phyloP scores from a whole-genome alignment of 2,888 invertebrate species.

The Leucozona laternaria region DNA sequence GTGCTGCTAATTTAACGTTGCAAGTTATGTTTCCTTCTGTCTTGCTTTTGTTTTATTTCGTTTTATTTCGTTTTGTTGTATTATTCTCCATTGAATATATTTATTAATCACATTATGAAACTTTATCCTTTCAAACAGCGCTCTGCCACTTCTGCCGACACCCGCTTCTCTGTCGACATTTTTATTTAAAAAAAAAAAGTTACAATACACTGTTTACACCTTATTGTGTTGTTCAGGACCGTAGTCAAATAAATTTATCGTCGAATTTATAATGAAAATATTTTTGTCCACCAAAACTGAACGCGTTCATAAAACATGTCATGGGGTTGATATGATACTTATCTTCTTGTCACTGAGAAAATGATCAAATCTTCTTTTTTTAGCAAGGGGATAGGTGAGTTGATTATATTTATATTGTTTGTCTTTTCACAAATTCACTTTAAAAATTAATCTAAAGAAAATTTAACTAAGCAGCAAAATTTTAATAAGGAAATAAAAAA shows the following conservation, averaged over 20 bases:
- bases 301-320: too few relatives aligned
- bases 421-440: too few relatives aligned
- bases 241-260: neutral
- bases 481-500: too few relatives aligned
- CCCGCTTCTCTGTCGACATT: neutral
- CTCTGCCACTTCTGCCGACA: neutral
- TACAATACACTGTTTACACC: neutral
- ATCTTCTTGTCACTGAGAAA: too few relatives aligned
- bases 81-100: conserved; percentile 45
- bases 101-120: conserved; percentile 62
- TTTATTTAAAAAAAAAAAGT: conserved; percentile 44
- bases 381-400: too few relatives aligned
- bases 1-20: conserved; percentile 43
- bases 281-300: too few relatives aligned
- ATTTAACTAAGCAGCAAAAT: too few relatives aligned
- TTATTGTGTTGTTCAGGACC: neutral
- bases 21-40: conserved; percentile 8
- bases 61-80: conserved; percentile 24
- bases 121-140: conserved; percentile 42
- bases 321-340: too few relatives aligned
- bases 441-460: too few relatives aligned
- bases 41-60: neutral
- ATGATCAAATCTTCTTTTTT: too few relatives aligned
- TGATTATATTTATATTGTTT: too few relatives aligned
- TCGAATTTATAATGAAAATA: neutral